phyloP scores from a whole-genome alignment of 2,113 vertebrate species.

The Propithecus coquereli region DNA sequence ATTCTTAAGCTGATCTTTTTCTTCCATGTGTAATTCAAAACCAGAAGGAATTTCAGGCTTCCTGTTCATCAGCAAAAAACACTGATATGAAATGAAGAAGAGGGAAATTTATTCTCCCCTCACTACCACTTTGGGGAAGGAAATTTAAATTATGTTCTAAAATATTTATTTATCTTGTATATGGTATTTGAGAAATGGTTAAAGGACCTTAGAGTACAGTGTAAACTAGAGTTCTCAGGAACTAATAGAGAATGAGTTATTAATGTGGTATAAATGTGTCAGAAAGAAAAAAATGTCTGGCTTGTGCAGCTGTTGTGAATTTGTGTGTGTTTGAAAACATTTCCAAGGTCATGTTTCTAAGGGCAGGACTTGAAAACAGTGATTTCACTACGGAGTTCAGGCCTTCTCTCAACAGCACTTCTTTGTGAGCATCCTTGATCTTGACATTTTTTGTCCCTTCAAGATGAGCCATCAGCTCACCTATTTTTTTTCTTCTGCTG shows the following conservation, averaged over 20 bases:
- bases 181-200: background rate
- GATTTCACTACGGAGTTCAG: background rate
- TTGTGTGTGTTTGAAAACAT: constrained; percentile 12
- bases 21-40: background rate
- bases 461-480: background rate
- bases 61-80: background rate
- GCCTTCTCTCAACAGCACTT: background rate
- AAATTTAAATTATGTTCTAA: background rate
- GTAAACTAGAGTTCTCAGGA: background rate
- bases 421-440: background rate
- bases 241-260: background rate
- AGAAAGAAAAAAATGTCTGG: background rate
- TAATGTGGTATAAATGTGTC: background rate
- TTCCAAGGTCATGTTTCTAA: background rate
- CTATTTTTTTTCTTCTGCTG: background rate
- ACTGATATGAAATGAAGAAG: background rate
- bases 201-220: background rate
- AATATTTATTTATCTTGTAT: background rate
- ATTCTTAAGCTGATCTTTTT: background rate
- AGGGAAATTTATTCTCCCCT: background rate
- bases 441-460: background rate
- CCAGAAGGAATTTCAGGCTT: background rate
- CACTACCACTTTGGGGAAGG: background rate
- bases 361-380: background rate
- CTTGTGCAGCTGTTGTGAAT: background rate